Percentiles rank a stretch among this genome's conserved stretches.
phyloP scores from a whole-genome alignment of 2,113 vertebrate species.

The Hyperopisus bebe region DNA sequence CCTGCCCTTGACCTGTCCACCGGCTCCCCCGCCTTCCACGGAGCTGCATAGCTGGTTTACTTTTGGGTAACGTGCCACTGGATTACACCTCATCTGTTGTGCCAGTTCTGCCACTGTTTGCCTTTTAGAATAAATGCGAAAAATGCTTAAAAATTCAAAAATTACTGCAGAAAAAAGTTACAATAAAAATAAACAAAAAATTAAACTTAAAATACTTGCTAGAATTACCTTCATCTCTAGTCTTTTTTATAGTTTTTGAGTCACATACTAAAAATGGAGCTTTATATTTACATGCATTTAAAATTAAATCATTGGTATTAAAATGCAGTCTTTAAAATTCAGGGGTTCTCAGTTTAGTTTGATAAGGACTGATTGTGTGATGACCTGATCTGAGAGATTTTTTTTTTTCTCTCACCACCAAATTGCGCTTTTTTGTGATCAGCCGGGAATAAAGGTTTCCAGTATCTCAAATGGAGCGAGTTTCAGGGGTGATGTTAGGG shows the following conservation, averaged over 20 bases:
- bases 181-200: background rate
- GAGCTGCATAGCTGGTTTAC: background rate
- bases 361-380: background rate
- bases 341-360: background rate
- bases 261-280: background rate
- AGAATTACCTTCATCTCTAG: background rate
- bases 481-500: background rate
- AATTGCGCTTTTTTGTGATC: background rate
- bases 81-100: background rate
- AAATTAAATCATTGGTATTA: background rate
- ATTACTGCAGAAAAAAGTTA: background rate
- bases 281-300: background rate
- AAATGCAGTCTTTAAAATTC: background rate
- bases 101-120: background rate
- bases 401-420: background rate
- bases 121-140: background rate
- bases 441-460: background rate
- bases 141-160: background rate
- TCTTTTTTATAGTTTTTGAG: background rate
- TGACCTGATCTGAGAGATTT: background rate
- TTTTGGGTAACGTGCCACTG: background rate
- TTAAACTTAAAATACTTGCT: background rate
- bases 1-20: background rate
- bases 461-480: background rate
- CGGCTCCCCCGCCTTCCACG: background rate